A percentile compares a stretch with the other conserved stretches of the same genome.
Evolutionary conservation across 2,797 vertebrate species (phyloP).

Genomic region (Crypturellus tataupa): DNA sequence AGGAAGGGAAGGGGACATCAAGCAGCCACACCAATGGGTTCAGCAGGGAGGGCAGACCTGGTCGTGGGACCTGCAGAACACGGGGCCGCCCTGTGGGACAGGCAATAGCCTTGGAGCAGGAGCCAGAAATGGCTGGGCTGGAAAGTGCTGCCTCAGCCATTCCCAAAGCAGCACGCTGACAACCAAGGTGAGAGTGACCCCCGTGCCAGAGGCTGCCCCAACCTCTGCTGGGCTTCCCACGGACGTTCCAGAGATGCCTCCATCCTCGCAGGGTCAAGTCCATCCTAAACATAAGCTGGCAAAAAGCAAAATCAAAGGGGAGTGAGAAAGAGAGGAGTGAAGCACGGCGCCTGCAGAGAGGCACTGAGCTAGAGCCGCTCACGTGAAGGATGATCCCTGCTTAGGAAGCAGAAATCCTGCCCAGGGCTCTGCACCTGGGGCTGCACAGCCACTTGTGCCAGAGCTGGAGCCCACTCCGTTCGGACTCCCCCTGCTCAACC

Average conservation of each 20-base stretch:
- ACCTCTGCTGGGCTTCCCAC: not conserved
- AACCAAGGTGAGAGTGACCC: not conserved
- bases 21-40: not conserved
- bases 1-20: not conserved
- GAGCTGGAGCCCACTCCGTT: not conserved
- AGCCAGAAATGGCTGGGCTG: not conserved
- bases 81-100: not conserved
- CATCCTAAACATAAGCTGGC: not conserved
- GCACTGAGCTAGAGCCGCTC: slow-evolving; percentile 50
- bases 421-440: slow-evolving; percentile 2
- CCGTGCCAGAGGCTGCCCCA: not conserved
- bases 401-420: slow-evolving; percentile 41
- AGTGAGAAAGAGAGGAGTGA: not conserved
- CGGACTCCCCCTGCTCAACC: too few species aligned
- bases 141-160: not conserved
- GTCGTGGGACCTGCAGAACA: not conserved
- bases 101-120: not conserved
- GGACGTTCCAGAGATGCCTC: not conserved
- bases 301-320: slow-evolving; percentile 18
- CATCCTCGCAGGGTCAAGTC: not conserved
- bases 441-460: too few species aligned
- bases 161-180: not conserved
- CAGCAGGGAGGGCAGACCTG: not conserved
- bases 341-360: slow-evolving; percentile 1
- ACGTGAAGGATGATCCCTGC: slow-evolving; percentile 51